Base-by-base conservation (phyloP, 2,888 invertebrate genomes). In the Suillia variegata region DNA sequence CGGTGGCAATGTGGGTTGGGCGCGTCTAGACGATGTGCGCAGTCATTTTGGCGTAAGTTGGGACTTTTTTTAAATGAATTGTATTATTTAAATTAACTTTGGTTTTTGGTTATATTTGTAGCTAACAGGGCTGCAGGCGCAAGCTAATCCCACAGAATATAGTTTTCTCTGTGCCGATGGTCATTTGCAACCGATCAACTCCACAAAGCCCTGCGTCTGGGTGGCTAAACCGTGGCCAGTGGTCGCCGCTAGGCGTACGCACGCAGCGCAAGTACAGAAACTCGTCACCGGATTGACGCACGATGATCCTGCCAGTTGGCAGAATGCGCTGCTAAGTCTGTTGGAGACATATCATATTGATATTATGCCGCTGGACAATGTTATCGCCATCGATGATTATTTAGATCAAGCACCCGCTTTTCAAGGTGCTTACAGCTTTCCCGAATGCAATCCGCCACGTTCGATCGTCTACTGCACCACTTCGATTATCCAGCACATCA, bases 1-100 rank as follows among this genome's bases (percentile, higher is more conserved):
- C 13, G 85, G 85, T 0, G 96, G 94, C 0, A 92, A 94, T 76
- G 86, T 94, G 24, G 90, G 91, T 1, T 94, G 93, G 92, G 89
- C 90, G 0, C 88, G 91, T 64, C 82, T 89, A 1, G 89, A 89
- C 65, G 90, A 91, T 71, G 87, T 89, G 12, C 77, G 77, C 20
- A 77, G 83, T 26, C 89, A 89, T 73, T 92, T 92, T 70, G 87
- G 87, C 70, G 88, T 89, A 71, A 77, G 80, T 70, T 56, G 21
- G 2, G 12, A 17, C 33, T 48, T 12, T 8, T 12, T 31, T 8
- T 31, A 31, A 17, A 21, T 26, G 20, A 61, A 56, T 56, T 56
- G 33, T 24, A 34, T 22, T 13, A 12, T 47, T n/a, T n/a, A n/a
- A 49, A 48, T 42, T 42, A 13, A 10, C n/a, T 13, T 33, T 53